A percentile compares a stretch with the other conserved stretches of the same genome.
These are phyloP conservation scores for Clarias laeviceps DNA, from an alignment of 2,797 vertebrate genomes.

Conservation along the genomic window DNA sequence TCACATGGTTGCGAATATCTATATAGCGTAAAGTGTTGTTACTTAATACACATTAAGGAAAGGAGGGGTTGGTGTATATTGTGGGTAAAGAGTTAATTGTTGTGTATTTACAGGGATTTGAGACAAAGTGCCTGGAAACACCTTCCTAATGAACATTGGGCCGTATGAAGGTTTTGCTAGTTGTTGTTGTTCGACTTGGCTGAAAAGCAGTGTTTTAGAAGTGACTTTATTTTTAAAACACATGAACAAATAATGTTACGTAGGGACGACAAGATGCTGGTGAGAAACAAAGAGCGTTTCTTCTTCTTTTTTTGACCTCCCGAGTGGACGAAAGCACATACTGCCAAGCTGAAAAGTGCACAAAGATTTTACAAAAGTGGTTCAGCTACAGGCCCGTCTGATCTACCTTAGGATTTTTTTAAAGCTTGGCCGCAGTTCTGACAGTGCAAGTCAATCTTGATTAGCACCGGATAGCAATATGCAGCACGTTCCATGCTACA, in stretches of 20 bases:
- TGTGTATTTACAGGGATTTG: conserved; percentile 20
- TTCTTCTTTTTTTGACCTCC: neutral
- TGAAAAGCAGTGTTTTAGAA: conserved; percentile 19
- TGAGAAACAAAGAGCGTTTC: conserved; percentile 17
- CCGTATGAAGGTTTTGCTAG: neutral
- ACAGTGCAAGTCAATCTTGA: neutral
- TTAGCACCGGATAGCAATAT: conserved; percentile 1
- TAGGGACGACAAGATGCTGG: conserved; percentile 4
- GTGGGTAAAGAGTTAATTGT: neutral
- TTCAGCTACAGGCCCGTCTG: neutral
- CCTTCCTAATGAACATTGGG: conserved; percentile 4
- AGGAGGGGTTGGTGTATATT: neutral
- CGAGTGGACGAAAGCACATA: conserved; percentile 7
- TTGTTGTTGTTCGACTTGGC: neutral
- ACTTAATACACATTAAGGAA: neutral
- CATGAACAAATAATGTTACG: neutral
- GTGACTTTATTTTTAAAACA: conserved; percentile 16
- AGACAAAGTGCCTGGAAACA: conserved; percentile 53
- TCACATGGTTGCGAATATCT: neutral
- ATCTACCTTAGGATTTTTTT: neutral
- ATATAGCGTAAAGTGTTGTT: neutral
- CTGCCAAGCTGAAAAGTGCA: conserved; percentile 8
- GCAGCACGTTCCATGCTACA: neutral
- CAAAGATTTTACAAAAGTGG: neutral
- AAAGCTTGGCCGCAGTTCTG: conserved; percentile 6